Conservation (phyloP, 2,888 invertebrate species). For the Caprella mutica region DNA sequence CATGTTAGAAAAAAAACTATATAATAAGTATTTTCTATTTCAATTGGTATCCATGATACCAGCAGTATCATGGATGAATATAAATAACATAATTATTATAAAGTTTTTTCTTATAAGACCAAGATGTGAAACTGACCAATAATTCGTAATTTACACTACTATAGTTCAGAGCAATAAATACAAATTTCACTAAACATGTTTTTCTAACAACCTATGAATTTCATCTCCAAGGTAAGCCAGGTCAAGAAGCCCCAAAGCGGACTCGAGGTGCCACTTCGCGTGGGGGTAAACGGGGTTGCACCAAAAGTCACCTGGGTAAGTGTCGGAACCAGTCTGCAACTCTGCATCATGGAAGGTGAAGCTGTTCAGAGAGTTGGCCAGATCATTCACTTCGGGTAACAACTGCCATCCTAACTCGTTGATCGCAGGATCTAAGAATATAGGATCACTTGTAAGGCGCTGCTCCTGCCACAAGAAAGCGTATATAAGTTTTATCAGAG, state of each 20-base stretch:
- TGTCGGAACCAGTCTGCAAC: constrained; percentile 4
- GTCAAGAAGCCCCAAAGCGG: constrained; percentile 4
- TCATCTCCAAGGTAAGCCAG: not conserved
- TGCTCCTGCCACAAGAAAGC: constrained; percentile 18
- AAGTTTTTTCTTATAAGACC: no score
- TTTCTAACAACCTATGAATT: no score
- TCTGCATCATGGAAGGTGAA: constrained; percentile 6
- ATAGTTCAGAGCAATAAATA: no score
- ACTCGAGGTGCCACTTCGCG: constrained; percentile 15
- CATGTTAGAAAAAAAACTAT: no score
- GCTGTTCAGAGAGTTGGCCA: constrained; percentile 6
- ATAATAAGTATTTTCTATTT: no score
- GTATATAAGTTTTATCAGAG: constrained; percentile 15
- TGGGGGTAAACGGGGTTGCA: constrained; percentile 14
- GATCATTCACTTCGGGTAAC: not conserved
- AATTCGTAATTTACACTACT: no score
- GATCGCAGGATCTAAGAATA: not conserved
- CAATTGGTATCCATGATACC: no score
- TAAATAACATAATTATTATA: no score
- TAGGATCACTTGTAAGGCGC: not conserved
- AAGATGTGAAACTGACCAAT: no score
- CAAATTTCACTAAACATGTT: no score
- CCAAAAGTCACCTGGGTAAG: constrained; percentile 13
- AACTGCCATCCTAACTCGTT: constrained; percentile 1
- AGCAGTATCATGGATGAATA: no score